A percentile compares a stretch with the other conserved stretches of the same genome.
phyloP scores from a whole-genome alignment of 2,888 invertebrate species.

The Hecatera dysodea region DNA sequence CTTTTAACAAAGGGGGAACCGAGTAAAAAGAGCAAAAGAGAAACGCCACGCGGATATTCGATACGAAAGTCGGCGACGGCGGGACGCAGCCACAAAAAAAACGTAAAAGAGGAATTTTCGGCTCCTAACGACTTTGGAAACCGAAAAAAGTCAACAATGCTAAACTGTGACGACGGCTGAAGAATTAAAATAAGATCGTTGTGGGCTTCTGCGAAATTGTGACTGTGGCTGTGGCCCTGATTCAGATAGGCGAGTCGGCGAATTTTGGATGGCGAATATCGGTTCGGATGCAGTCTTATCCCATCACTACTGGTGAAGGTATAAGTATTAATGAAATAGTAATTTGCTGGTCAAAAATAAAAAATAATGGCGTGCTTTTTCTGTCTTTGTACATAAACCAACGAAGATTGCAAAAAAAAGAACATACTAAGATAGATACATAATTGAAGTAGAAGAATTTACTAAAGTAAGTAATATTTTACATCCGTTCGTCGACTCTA shows the following conservation, averaged over 20 bases:
- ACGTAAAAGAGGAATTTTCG: slow-evolving; percentile 67
- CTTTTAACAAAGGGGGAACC: slow-evolving; percentile 53
- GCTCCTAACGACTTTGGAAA: slow-evolving; percentile 74
- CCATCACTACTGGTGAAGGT: background rate
- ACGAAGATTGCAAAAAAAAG: background rate
- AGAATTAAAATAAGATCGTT: slow-evolving; percentile 80
- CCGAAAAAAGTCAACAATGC: slow-evolving; percentile 79
- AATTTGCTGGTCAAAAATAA: background rate
- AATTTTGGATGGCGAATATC: slow-evolving; percentile 22
- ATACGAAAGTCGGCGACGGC: slow-evolving; percentile 64
- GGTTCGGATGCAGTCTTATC: background rate
- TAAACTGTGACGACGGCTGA: slow-evolving; percentile 76
- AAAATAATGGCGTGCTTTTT: no score
- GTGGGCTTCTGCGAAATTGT: slow-evolving; percentile 75
- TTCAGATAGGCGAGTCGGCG: slow-evolving; percentile 34
- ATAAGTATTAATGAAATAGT: background rate
- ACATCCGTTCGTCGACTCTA: background rate
- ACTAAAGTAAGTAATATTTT: background rate
- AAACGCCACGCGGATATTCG: slow-evolving; percentile 62
- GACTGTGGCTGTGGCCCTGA: slow-evolving; percentile 50
- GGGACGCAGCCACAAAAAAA: slow-evolving; percentile 66
- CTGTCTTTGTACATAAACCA: background rate
- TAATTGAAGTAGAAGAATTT: no score
- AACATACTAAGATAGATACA: no score
- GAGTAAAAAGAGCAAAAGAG: slow-evolving; percentile 52